phyloP scores from a whole-genome alignment of 2,797 vertebrate species.

The Sebastes hubbsi region DNA sequence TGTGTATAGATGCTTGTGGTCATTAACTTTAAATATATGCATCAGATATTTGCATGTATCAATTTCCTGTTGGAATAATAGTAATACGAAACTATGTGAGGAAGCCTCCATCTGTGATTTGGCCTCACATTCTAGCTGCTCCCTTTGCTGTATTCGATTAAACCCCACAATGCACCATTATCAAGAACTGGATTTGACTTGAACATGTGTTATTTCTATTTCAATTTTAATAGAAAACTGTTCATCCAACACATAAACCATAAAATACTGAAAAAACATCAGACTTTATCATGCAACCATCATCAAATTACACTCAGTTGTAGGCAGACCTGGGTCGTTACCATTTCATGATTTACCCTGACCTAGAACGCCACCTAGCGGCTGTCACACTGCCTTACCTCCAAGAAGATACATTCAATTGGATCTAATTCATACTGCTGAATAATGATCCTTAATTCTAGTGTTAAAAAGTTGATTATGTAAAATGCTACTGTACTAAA shows the following conservation, averaged over 20 bases:
- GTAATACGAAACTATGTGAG: conserved; percentile 50
- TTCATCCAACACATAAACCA: conserved; percentile 76
- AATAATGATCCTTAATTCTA: conserved; percentile 1
- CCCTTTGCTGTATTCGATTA: conserved; percentile 62
- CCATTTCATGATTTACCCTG: conserved; percentile 60
- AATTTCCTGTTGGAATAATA: conserved; percentile 29
- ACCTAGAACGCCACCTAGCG: conserved; percentile 79
- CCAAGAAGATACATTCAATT: conserved; percentile 41
- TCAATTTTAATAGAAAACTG: conserved; percentile 78
- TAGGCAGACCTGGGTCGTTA: conserved; percentile 43
- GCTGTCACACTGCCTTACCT: conserved; percentile 39
- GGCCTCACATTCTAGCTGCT: conserved; percentile 60
- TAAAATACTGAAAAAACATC: conserved; percentile 70
- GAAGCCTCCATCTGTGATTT: conserved; percentile 59
- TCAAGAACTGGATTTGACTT: conserved; percentile 70
- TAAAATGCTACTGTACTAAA: conserved; percentile 9
- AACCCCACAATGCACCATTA: conserved; percentile 58
- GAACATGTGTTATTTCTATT: conserved; percentile 78
- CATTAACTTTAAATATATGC: not conserved
- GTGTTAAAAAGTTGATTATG: conserved; percentile 1
- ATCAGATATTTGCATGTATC: conserved; percentile 7
- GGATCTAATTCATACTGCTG: conserved; percentile 6
- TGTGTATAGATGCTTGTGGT: not conserved
- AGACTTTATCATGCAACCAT: conserved; percentile 75
- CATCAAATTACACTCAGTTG: conserved; percentile 62